A percentile compares a stretch with the other conserved stretches of the same genome.
These are phyloP conservation scores for Threskiornis aethiopicus DNA, from an alignment of 2,797 vertebrate genomes.

Conservation along the genomic window DNA sequence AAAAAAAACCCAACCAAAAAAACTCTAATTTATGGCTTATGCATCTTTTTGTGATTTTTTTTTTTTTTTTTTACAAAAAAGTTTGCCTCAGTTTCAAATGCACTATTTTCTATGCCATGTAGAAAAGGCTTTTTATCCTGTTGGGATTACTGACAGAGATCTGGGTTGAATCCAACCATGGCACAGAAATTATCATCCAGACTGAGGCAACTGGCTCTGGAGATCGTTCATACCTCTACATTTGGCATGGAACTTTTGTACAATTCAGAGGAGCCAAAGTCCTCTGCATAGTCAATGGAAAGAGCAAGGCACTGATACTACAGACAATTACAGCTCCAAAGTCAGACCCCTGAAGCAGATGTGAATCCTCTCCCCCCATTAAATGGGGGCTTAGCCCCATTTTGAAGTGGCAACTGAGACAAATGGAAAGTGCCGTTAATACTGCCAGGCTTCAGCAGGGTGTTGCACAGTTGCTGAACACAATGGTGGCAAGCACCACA, in stretches of 20 bases:
- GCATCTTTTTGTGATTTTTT: not conserved
- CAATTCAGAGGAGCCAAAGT: not conserved
- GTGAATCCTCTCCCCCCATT: not conserved
- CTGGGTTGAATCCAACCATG: not conserved
- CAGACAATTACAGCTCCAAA: not conserved
- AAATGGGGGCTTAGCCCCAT: not conserved
- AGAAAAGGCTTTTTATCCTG: not conserved
- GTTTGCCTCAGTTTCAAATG: not conserved
- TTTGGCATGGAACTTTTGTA: not conserved
- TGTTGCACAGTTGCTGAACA: not conserved
- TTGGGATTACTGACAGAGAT: not conserved
- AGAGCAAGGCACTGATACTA: not conserved
- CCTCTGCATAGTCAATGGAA: not conserved
- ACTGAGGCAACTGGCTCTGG: not conserved
- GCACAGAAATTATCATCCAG: not conserved
- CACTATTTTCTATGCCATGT: not conserved
- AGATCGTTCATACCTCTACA: not conserved
- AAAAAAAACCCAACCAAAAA: not conserved
- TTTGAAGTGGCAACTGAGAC: not conserved
- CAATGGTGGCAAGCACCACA: not conserved
- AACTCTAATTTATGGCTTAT: not conserved
- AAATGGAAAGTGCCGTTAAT: not conserved
- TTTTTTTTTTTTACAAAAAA: not conserved
- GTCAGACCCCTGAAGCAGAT: not conserved
- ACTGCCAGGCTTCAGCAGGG: not conserved